Percentiles rank a stretch among this genome's conserved stretches.
These are phyloP conservation scores for Caprella mutica DNA, from an alignment of 2,888 invertebrate genomes.

Conservation along the genomic window DNA sequence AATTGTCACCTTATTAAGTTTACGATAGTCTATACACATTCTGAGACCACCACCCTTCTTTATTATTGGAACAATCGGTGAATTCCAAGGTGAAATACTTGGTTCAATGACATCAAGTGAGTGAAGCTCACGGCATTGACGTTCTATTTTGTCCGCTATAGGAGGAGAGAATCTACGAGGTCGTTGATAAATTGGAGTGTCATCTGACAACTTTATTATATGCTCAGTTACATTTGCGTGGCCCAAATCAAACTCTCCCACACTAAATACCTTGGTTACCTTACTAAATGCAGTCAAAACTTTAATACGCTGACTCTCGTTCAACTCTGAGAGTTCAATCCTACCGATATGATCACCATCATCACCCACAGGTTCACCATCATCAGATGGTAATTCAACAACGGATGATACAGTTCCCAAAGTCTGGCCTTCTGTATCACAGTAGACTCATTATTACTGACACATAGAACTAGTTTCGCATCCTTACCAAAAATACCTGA, in stretches of 20 bases:
- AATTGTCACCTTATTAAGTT: not conserved
- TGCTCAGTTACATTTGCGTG: not conserved
- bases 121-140: not conserved
- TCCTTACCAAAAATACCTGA: no score
- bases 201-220: not conserved
- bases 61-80: not conserved
- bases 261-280: constrained; percentile 6
- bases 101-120: not conserved
- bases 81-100: not conserved
- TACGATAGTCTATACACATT: not conserved
- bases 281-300: no score
- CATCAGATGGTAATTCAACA: no score
- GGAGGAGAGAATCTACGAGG: not conserved
- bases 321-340: no score
- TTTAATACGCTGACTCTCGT: no score
- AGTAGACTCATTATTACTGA: no score
- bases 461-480: no score
- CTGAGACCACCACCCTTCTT: not conserved
- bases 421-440: no score
- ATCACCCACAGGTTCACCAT: no score
- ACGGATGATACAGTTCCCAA: no score
- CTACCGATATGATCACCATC: no score
- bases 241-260: not conserved
- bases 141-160: not conserved
- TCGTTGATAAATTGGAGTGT: constrained; percentile 1